phyloP scores from a whole-genome alignment of 2,113 vertebrate genomes.

The Corythornis madagascariensis region DNA sequence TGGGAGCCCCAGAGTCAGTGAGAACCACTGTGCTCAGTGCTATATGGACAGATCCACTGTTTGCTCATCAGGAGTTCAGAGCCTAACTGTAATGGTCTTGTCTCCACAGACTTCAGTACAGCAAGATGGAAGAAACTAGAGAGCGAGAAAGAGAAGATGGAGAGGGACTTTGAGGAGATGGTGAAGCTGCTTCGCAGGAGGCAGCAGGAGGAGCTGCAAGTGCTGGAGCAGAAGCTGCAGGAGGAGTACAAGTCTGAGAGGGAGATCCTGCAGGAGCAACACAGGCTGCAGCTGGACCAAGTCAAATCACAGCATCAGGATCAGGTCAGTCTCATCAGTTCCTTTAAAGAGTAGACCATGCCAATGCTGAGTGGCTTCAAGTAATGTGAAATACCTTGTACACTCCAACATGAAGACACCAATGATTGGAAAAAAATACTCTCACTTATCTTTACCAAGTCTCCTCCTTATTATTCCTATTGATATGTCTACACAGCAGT shows the following conservation, averaged over 20 bases:
- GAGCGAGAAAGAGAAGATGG: slow-evolving; percentile 89
- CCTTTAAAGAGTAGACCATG: neutral
- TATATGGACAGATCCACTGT: neutral
- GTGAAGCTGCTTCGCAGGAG: slow-evolving; percentile 77
- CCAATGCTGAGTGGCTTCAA: neutral
- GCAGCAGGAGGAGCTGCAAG: slow-evolving; percentile 85
- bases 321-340: slow-evolving; percentile 76
- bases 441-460: neutral
- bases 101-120: slow-evolving; percentile 81
- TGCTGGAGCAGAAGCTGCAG: slow-evolving; percentile 82
- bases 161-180: slow-evolving; percentile 83
- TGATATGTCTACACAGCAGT: neutral
- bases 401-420: neutral
- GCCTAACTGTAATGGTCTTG: neutral
- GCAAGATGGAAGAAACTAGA: slow-evolving; percentile 86
- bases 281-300: slow-evolving; percentile 67
- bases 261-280: slow-evolving; percentile 77
- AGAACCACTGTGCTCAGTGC: neutral
- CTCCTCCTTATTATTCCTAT: neutral
- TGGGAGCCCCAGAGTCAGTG: rapidly evolving
- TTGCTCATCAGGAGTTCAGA: neutral
- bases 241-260: slow-evolving; percentile 72
- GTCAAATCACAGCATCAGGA: slow-evolving; percentile 76
- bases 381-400: neutral
- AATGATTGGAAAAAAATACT: neutral